phyloP scores from a whole-genome alignment of 2,797 vertebrate genomes.

The Cyprinodon diabolis region DNA sequence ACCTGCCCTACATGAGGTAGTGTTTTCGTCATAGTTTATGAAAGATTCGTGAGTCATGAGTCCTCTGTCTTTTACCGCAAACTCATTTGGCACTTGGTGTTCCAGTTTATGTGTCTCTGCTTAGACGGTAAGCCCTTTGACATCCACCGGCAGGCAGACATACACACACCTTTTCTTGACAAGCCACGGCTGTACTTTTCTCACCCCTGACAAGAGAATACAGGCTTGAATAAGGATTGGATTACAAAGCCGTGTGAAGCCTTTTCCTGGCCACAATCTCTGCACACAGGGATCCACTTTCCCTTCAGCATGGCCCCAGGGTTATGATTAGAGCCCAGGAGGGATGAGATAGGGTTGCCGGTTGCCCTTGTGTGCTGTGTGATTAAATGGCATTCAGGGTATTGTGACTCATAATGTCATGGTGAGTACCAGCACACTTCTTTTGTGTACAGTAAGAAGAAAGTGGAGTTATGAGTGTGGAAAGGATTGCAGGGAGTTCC shows the following conservation, averaged over 20 bases:
- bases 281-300: constrained; percentile 65
- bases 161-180: constrained; percentile 54
- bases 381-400: constrained; percentile 65
- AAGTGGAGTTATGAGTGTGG: constrained; percentile 43
- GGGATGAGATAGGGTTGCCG: constrained; percentile 64
- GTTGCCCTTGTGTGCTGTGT: constrained; percentile 53
- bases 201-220: constrained; percentile 64
- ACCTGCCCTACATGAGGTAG: constrained; percentile 45
- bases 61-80: constrained; percentile 34
- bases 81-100: constrained; percentile 35
- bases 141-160: constrained; percentile 36
- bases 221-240: constrained; percentile 60
- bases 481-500: constrained; percentile 10
- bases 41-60: constrained; percentile 24
- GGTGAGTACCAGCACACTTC: constrained; percentile 72
- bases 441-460: constrained; percentile 65
- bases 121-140: constrained; percentile 45
- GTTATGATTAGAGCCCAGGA: constrained; percentile 70
- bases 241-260: constrained; percentile 79
- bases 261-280: constrained; percentile 64
- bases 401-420: constrained; percentile 61
- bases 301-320: constrained; percentile 54
- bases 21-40: constrained; percentile 30
- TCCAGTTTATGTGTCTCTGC: constrained; percentile 19
- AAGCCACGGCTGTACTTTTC: constrained; percentile 67